Base-by-base conservation (phyloP, 2,113 vertebrate genomes). In the Anser cygnoides region DNA sequence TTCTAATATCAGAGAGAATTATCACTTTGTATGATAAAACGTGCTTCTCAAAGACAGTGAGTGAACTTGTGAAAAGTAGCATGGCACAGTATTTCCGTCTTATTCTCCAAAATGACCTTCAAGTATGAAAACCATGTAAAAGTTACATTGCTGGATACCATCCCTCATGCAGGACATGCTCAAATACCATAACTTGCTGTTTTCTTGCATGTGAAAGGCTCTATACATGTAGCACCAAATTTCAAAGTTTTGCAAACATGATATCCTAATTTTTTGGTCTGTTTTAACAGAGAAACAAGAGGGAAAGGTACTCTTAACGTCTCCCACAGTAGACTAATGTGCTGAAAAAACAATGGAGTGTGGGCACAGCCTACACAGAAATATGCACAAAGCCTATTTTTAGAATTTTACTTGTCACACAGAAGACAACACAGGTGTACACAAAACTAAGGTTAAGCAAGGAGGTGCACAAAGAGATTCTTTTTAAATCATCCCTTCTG, bases 41-140 rank as follows among this genome's bases (percentile, higher is more conserved):
- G 84, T 4, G n/a, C 63, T 96, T 93, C 75, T 82, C 79, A 84
- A 92, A 95, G 89, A 61, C 50, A 81, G 49, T 29, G 75, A 93
- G 83, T 22, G 43, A 93, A 88, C 74, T 68, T 94, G 58, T 35
- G 58, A 66, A 82, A 94, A 92, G 62, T 50, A 93, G 76, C 50
- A 94, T 4, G 43, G 67, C 77, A 92, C 49, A 87, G 5, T 59
- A 65, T 71, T 89, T 82, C 85, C 55, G 54, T 85, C 78, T 75
- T 86, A 76, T 20, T 82, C 35, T 55, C 19, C 17, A 29, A 21
- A 87, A 90, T 28, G 92, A 71, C 25, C 46, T 80, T 13, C 0
- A 9, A n/a, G 16, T 39, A 46, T 70, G 86, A 91, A 93, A 91
- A 67, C 3, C 43, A 71, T 3, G 0, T 19, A 26, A 62, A 31